Base-by-base conservation (phyloP, 2,113 vertebrate genomes). In the Barbus barbus region DNA sequence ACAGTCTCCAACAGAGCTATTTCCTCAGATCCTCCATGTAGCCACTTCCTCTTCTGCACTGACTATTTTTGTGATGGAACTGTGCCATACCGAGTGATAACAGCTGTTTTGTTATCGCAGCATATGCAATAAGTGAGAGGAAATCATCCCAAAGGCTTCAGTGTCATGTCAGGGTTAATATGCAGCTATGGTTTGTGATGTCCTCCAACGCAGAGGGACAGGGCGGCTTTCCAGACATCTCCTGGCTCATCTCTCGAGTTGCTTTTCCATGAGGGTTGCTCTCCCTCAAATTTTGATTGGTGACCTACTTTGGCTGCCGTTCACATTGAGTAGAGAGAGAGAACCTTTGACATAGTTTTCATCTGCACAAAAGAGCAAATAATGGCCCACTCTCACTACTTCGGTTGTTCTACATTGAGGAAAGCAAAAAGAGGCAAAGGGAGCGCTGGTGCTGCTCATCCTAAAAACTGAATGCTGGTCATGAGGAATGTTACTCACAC, bases 231-330 rank as follows among this genome's bases (percentile, higher is more conserved):
- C 80, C 80, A 65, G 28, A 83, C 56, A 31, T 65, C 31, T 20
- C 26, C 33, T 77, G 74, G 51, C 53, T 3, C 83, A 58, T 67
- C 48, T 13, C 38, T 44, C 60, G 48, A 71, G 46, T 41, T 28
- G n/a, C 13, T 38, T 53, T 65, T 77, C 58, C 61, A 77, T 77
- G 71, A 60, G 72, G 46, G 24, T 48, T 51, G 56, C 8, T 73
- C 67, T 63, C 28, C 44, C 69, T 56, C 41, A 71, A 51, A 79
- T 48, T 84, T 67, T 79, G 58, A 75, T 58, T 28, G 61, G 44
- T 86, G 87, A 86, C 83, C 85, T 83, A 86, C 56, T 86, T 86
- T 76, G 67, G 67, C 74, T 82, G 53, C 26, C 67, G 83, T 84
- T 82, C 79, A 85, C 71, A 71, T 28, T 41, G 53, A 44, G 71